phyloP scores from a whole-genome alignment of 2,888 invertebrate species.

The Plebejus anna region DNA sequence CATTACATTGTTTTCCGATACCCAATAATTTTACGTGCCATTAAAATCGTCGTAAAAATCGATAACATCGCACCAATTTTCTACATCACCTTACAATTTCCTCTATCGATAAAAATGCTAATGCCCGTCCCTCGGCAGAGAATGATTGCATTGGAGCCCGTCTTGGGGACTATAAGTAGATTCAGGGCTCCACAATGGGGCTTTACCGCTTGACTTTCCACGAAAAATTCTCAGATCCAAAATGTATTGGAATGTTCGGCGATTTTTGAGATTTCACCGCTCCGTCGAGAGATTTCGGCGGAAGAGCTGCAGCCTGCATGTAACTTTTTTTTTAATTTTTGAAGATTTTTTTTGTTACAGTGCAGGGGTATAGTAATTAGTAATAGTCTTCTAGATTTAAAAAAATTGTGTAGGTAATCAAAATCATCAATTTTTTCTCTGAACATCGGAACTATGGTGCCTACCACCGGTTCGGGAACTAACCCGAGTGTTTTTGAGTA shows the following conservation, averaged over 20 bases:
- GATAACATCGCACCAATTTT: conserved; percentile 50
- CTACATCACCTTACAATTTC: conserved; percentile 48
- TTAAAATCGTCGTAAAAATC: conserved; percentile 38
- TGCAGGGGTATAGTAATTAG: too few relatives aligned
- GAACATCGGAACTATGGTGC: too few relatives aligned
- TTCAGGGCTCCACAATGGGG: conserved; percentile 43
- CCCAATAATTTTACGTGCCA: conserved; percentile 16
- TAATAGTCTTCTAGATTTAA: too few relatives aligned
- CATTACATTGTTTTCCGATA: conserved; percentile 5
- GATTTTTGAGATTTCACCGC: conserved; percentile 12
- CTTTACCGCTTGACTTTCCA: conserved; percentile 43
- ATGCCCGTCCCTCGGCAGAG: conserved; percentile 59
- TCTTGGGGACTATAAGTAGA: conserved; percentile 46
- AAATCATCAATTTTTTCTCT: too few relatives aligned
- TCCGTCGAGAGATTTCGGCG: not conserved
- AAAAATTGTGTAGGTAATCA: too few relatives aligned
- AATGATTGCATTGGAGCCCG: conserved; percentile 65
- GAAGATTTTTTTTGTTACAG: too few relatives aligned
- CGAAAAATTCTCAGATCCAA: conserved; percentile 36
- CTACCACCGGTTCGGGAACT: too few relatives aligned
- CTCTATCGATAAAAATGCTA: conserved; percentile 74
- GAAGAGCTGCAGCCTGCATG: too few relatives aligned
- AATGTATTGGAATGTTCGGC: conserved; percentile 21
- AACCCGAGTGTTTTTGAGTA: too few relatives aligned
- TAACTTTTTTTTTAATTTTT: too few relatives aligned